Evolutionary conservation across 2,113 vertebrate genomes (phyloP), one percentile per base, ranked within the genome.

Genomic region (Amphiprion ocellaris): DNA sequence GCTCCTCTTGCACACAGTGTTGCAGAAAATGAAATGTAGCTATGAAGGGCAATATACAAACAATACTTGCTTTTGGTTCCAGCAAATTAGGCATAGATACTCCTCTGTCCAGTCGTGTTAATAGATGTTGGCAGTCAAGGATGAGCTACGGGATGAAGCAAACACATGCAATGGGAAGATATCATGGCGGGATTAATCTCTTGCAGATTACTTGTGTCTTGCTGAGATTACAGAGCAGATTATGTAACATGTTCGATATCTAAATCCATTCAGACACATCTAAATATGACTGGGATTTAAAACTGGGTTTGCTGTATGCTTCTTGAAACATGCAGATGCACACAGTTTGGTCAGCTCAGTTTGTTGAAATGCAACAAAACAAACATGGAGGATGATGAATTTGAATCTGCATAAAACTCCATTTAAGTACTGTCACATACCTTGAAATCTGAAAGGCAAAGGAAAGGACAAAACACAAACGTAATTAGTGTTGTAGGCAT

Each of bases 11-110:
- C 15, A 30, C 49, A 74, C 33, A 73, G 10, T 21, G 28, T 17
- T 5, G 17, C 24, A 54, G 37, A 58, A 4, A 41, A 53, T 37
- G 37, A 52, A 46, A 72, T 14, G 49, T 5, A n/a, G 7, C 5
- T 24, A 8, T 4, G n/a, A 59, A 65, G 26, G 26, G 26, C 26
- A 26, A 69, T 52, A 33, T 55, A 59, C 61, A 83, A 75, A 83
- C 50, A 89, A 92, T 94, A 97, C 97, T 97, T 98, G 96, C 98
- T 96, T 99, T 98, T 95, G 95, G 94, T 89, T 99, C 97, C 97
- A 98, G 92, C 96, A 99, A 97, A 95, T 99, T 99, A 95, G 98
- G 98, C 97, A 99, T 97, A 78, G 98, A 99, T 53, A 96, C 94
- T 68, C 98, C 97, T 93, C 97, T 96, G 90, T 98, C 97, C 97